Percentiles rank a stretch among this genome's conserved stretches.
These are phyloP conservation scores for Drosophila demipolita DNA, from an alignment of 2,888 invertebrate species.

Conservation along the genomic window DNA sequence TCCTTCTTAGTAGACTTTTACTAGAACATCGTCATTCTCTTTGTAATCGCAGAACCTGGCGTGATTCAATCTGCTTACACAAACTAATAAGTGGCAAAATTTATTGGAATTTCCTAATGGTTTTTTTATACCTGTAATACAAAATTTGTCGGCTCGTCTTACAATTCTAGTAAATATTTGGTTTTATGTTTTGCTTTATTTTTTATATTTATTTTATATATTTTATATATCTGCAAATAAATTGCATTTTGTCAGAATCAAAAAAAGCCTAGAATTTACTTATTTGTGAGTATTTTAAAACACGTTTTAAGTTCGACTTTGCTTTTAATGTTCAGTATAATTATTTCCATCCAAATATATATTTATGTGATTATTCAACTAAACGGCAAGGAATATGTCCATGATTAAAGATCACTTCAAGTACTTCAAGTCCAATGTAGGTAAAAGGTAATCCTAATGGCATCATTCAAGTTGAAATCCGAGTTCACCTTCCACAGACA, in stretches of 20 bases:
- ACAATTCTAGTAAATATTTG: too few relatives aligned
- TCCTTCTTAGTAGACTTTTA: background rate
- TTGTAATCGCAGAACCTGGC: background rate
- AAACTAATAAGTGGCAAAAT: background rate
- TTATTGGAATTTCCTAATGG: background rate
- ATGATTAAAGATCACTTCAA: constrained; percentile 42
- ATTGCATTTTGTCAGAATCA: background rate
- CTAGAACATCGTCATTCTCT: accelerated
- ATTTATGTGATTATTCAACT: background rate
- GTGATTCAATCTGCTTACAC: background rate
- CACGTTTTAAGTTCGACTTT: background rate
- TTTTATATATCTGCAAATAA: too few relatives aligned
- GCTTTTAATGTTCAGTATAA: background rate
- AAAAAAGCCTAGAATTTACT: background rate
- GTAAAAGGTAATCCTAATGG: constrained; percentile 2
- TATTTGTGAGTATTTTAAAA: background rate
- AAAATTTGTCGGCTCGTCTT: background rate
- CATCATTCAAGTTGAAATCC: background rate
- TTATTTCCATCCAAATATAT: background rate
- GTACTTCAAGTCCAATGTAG: constrained; percentile 45
- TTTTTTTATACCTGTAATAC: background rate
- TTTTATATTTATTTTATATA: too few relatives aligned
- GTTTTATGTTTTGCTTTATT: too few relatives aligned
- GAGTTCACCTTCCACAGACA: constrained; percentile 33
- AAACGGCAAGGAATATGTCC: constrained; percentile 3